Base-by-base conservation (phyloP, 2,113 vertebrate species). In the Canis aureus region DNA sequence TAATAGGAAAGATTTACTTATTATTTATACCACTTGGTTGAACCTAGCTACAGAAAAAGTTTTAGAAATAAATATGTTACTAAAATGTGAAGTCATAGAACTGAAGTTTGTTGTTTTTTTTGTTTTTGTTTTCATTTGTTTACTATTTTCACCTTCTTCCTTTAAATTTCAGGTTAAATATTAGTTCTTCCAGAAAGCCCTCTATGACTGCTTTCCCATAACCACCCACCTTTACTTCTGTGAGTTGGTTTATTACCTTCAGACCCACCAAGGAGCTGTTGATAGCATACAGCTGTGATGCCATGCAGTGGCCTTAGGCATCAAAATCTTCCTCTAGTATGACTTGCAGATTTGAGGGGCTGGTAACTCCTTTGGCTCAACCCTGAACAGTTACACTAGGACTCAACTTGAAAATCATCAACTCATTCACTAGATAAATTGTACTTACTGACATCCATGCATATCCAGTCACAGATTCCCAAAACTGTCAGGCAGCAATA, bases 71-170 rank as follows among this genome's bases (percentile, higher is more conserved):
- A 43, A 43, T 71, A 49, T 5, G 64, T 55, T 64, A 87, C 32
- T 94, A 87, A 97, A 80, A 66, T 19, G 11, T 88, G 35, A 74
- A 96, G 51, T 17, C 80, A 96, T 51, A 69, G 82, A 89, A 69
- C 20, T 7, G 8, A 53, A 59, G 3, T 80, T 43, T 43, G 43
- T 43, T 38, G 38, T 38, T 38, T 38, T 43, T 43, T 43, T 1
- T 43, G 43, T 43, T 43, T 43, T 43, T 43, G 43, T 6, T 43
- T 43, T 43, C 6, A 6, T 55, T 15, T 84, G 43, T 80, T 81
- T 76, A 27, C 2, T 78, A 15, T 71, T 88, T 96, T 80, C 11
- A 80, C 12, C 32, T 80, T 27, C 16, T 76, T 73, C 22, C 17
- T 83, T 84, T 27, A 91, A 76, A 73, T 67, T 9, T 86, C 60